Conservation (phyloP, 2,797 vertebrate genomes). For the Capromys pilorides region DNA sequence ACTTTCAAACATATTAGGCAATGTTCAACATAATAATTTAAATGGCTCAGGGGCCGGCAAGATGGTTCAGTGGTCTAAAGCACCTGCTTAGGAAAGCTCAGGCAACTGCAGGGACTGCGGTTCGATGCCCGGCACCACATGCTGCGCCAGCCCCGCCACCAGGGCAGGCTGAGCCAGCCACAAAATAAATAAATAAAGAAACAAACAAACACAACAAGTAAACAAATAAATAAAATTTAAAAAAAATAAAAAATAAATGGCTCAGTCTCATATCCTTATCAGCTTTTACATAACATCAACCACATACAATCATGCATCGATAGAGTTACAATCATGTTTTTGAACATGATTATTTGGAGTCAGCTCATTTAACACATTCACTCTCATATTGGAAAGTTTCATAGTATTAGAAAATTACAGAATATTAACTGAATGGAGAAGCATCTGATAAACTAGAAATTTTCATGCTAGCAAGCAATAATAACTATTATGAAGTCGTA, state of each 20-base stretch:
- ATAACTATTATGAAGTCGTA: not conserved
- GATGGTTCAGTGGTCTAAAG: too few species aligned
- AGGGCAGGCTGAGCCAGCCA: too few species aligned
- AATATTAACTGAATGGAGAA: not conserved
- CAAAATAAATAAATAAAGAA: too few species aligned
- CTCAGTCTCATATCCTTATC: not conserved
- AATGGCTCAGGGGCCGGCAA: not conserved
- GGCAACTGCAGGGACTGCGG: too few species aligned
- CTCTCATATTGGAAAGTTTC: not conserved
- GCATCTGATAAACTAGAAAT: not conserved
- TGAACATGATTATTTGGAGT: not conserved
- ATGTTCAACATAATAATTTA: conserved; percentile 16
- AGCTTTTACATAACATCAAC: conserved; percentile 1
- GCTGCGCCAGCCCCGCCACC: too few species aligned
- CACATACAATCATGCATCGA: not conserved
- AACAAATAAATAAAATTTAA: too few species aligned
- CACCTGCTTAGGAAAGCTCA: too few species aligned
- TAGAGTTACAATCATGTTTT: not conserved
- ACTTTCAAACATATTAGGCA: conserved; percentile 5
- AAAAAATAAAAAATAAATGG: too few species aligned
- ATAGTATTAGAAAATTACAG: conserved; percentile 14
- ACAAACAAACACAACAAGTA: too few species aligned
- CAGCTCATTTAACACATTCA: conserved; percentile 27
- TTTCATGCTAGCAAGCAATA: not conserved
- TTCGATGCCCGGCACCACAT: too few species aligned